Conservation (phyloP, 2,888 invertebrate genomes). For the Notodonta ziczac region DNA sequence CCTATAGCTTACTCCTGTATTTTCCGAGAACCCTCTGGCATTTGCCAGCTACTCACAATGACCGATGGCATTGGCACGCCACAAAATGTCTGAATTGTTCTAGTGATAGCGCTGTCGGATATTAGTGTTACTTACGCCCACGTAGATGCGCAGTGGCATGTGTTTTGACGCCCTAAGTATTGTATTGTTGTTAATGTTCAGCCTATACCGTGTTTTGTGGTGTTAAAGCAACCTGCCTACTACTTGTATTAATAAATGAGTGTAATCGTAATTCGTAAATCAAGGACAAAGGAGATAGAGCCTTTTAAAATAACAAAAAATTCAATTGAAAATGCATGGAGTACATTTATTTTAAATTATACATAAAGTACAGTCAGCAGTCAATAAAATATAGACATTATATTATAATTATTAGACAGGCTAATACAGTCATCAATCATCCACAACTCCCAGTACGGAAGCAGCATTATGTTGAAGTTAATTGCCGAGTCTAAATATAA, state of each 20-base stretch:
- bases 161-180: slow-evolving; percentile 9
- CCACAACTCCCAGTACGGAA: background rate
- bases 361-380: background rate
- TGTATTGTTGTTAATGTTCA: background rate
- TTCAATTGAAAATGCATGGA: too few relatives aligned
- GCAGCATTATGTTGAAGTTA: slow-evolving; percentile 38
- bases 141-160: slow-evolving; percentile 7
- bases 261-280: too few relatives aligned
- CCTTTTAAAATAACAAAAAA: too few relatives aligned
- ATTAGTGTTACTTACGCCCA: background rate
- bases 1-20: slow-evolving; percentile 13
- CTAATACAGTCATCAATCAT: slow-evolving; percentile 6
- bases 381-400: background rate
- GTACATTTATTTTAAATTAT: too few relatives aligned
- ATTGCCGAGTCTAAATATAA: slow-evolving; percentile 43
- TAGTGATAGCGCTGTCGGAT: slow-evolving; percentile 13
- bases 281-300: too few relatives aligned
- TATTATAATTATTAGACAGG: slow-evolving; percentile 7
- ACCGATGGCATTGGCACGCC: slow-evolving; percentile 58
- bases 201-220: background rate
- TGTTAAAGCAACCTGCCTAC: too few relatives aligned
- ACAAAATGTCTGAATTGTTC: slow-evolving; percentile 31
- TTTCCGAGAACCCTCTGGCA: slow-evolving; percentile 22
- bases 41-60: slow-evolving; percentile 31
- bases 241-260: too few relatives aligned